Percentiles rank a stretch among this genome's conserved stretches.
Evolutionary conservation across 2,888 invertebrate species (phyloP).

Genomic region (Eupithecia inturbata): DNA sequence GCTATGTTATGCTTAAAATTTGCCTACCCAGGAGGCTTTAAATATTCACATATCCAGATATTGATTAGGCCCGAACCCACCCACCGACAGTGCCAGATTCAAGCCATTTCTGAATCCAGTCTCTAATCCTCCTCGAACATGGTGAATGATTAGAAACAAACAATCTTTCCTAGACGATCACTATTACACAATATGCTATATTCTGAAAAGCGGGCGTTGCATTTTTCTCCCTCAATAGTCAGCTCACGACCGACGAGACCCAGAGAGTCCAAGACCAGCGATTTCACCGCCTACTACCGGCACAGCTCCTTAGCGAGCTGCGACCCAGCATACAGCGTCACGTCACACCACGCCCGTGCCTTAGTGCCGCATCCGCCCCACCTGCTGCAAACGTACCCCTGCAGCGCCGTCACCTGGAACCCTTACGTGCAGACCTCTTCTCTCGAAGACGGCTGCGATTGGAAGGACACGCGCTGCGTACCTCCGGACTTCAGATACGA

Average conservation of each 20-base stretch:
- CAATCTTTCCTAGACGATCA: background rate
- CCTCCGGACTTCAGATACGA: background rate
- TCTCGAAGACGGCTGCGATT: slow-evolving; percentile 33
- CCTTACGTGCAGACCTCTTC: slow-evolving; percentile 48
- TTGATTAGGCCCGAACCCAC: background rate
- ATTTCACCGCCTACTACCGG: slow-evolving; percentile 55
- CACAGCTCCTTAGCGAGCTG: slow-evolving; percentile 40
- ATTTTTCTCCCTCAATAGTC: background rate
- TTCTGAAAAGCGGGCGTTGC: background rate
- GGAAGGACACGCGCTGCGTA: background rate
- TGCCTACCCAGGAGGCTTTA: background rate
- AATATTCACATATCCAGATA: background rate
- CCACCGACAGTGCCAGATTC: background rate
- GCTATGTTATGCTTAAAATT: background rate
- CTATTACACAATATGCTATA: background rate
- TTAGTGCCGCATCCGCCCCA: slow-evolving; percentile 1
- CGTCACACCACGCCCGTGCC: slow-evolving; percentile 48
- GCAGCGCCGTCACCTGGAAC: slow-evolving; percentile 52
- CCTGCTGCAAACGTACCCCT: slow-evolving; percentile 48
- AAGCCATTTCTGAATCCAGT: background rate
- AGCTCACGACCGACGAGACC: slow-evolving; percentile 37
- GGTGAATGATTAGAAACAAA: background rate
- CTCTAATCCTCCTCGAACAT: background rate
- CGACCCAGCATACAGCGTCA: slow-evolving; percentile 49
- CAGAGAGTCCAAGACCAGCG: slow-evolving; percentile 46